These are phyloP conservation scores for Vultur gryphus DNA, from an alignment of 2,797 vertebrate species.

Conservation along the genomic window DNA sequence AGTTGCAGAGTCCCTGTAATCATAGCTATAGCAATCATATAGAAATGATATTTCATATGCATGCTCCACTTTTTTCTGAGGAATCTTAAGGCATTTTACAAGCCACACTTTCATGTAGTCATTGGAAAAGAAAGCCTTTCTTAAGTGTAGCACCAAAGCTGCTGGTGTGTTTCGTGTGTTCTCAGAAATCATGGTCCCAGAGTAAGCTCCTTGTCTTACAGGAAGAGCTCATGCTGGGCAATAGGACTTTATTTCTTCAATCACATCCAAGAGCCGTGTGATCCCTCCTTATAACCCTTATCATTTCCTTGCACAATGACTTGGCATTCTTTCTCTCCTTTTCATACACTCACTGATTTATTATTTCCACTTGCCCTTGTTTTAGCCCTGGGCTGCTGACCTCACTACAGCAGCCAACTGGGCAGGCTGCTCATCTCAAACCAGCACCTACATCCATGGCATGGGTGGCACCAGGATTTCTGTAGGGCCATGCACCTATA, in stretches of 20 bases:
- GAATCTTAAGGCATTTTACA: not conserved
- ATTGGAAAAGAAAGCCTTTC: not conserved
- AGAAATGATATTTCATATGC: not conserved
- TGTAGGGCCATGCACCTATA: not conserved
- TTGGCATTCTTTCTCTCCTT: not conserved
- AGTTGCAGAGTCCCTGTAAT: not conserved
- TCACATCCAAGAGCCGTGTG: not conserved
- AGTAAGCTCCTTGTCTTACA: not conserved
- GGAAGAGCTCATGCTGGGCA: not conserved
- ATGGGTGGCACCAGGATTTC: not conserved
- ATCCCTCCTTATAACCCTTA: not conserved
- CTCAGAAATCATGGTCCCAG: not conserved
- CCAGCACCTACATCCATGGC: not conserved
- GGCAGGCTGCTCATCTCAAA: not conserved
- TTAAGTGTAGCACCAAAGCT: not conserved
- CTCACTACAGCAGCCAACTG: accelerated
- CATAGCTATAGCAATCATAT: not conserved
- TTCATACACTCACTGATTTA: not conserved
- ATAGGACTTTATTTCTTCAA: not conserved
- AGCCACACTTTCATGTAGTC: not conserved
- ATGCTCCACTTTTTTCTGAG: not conserved
- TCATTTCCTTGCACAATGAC: not conserved
- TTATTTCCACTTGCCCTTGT: not conserved
- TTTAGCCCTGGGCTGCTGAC: not conserved
- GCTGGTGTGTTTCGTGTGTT: not conserved